phyloP scores from a whole-genome alignment of 2,797 vertebrate species.

The Brachyalestes nurse region DNA sequence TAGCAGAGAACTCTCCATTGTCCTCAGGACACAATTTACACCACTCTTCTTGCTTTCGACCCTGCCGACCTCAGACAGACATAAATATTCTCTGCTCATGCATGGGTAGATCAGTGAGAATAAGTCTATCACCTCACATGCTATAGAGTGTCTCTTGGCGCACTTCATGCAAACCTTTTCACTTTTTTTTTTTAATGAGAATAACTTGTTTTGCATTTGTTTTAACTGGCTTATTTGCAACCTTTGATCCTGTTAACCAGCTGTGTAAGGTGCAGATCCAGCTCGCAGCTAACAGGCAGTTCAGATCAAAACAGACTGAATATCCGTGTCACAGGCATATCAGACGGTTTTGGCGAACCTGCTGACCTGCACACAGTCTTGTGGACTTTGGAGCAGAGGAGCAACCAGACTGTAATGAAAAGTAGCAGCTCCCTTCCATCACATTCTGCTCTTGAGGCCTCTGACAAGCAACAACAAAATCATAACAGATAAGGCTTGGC shows the following conservation, averaged over 20 bases:
- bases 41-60: constrained; percentile 12
- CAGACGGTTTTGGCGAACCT: constrained; percentile 27
- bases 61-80: constrained; percentile 1
- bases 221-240: not conserved
- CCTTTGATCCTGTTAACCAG: constrained; percentile 10
- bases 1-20: constrained; percentile 11
- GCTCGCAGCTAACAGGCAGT: constrained; percentile 2
- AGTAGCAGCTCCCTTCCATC: constrained; percentile 19
- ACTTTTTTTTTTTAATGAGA: not conserved
- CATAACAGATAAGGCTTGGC: not conserved
- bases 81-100: not conserved
- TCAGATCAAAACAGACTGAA: constrained; percentile 33
- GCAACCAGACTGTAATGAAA: constrained; percentile 10
- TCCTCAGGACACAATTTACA: constrained; percentile 31
- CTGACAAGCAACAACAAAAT: not conserved
- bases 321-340: constrained; percentile 24
- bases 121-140: not conserved
- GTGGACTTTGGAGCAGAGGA: constrained; percentile 41
- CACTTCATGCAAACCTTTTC: not conserved
- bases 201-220: not conserved
- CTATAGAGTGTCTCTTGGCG: not conserved
- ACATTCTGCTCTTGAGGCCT: not conserved
- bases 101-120: not conserved
- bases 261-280: not conserved
- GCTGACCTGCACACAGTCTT: constrained; percentile 25